These are phyloP conservation scores for Orchesella cincta DNA, from an alignment of 1,140 invertebrate species.

Conservation along the genomic window DNA sequence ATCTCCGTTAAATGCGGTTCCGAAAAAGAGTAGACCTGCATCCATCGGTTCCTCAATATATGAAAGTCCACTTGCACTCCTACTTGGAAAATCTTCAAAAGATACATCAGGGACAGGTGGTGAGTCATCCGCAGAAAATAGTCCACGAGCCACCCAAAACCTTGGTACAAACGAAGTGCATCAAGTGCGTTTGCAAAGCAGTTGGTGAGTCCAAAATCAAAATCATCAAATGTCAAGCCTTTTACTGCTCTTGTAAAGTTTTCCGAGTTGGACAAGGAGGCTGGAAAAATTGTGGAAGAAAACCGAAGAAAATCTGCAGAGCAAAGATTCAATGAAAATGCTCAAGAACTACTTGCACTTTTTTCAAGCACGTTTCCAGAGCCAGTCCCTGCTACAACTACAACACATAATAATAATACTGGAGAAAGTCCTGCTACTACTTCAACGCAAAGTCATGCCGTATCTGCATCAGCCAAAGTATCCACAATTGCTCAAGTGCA, in stretches of 20 bases:
- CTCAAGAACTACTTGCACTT: slow-evolving; percentile 62
- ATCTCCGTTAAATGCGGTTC: slow-evolving; percentile 36
- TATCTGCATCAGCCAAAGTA: slow-evolving; percentile 22
- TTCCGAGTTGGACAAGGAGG: slow-evolving; percentile 76
- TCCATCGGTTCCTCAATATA: slow-evolving; percentile 2
- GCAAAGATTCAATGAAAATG: slow-evolving; percentile 59
- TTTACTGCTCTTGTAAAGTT: slow-evolving; percentile 68
- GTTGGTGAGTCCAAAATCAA: neutral
- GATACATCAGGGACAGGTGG: neutral
- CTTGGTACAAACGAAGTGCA: slow-evolving; percentile 25
- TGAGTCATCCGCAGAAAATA: neutral
- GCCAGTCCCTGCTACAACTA: too few species aligned
- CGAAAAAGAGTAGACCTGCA: slow-evolving; percentile 6
- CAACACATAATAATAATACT: slow-evolving; percentile 37
- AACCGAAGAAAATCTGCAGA: slow-evolving; percentile 54
- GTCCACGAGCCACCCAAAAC: neutral
- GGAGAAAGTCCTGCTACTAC: slow-evolving; percentile 31
- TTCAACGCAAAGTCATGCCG: neutral
- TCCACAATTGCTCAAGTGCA: slow-evolving; percentile 14
- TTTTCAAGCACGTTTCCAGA: neutral
- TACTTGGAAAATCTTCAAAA: neutral
- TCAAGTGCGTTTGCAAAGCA: neutral
- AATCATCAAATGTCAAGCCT: slow-evolving; percentile 8
- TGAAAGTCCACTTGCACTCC: neutral
- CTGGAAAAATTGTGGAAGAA: slow-evolving; percentile 69